Evolutionary conservation across 2,113 vertebrate genomes (phyloP).

Genomic region (Sardina pilchardus): DNA sequence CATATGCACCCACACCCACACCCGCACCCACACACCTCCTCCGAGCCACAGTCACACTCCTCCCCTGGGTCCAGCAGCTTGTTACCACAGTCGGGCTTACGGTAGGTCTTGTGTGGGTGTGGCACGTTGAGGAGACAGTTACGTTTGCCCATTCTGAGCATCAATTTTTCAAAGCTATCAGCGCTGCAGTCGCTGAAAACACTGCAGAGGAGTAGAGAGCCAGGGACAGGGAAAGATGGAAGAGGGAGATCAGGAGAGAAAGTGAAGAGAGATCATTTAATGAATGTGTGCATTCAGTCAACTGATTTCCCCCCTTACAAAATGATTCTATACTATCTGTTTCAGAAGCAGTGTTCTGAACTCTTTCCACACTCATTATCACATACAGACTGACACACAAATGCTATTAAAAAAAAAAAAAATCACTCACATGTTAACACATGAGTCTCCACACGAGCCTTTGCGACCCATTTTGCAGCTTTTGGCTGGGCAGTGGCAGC

Average conservation of each 20-base stretch:
- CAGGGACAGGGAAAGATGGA: background rate
- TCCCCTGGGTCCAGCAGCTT: constrained; percentile 88
- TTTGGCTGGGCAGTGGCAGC: constrained; percentile 74
- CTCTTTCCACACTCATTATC: too few species aligned
- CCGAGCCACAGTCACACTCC: constrained; percentile 93
- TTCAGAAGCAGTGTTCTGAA: too few species aligned
- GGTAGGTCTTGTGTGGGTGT: constrained; percentile 87
- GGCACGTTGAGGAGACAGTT: constrained; percentile 91
- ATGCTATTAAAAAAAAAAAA: too few species aligned
- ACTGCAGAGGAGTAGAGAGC: constrained; percentile 59
- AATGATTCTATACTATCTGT: too few species aligned
- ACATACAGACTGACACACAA: too few species aligned
- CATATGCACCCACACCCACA: background rate
- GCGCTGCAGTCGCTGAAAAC: constrained; percentile 95
- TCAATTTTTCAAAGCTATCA: constrained; percentile 95
- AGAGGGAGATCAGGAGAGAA: too few species aligned
- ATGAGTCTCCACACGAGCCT: constrained; percentile 73
- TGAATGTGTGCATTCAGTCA: too few species aligned
- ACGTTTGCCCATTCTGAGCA: constrained; percentile 81
- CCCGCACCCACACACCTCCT: constrained; percentile 69
- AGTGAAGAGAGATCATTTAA: too few species aligned
- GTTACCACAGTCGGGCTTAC: constrained; percentile 90
- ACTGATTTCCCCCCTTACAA: too few species aligned
- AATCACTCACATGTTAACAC: too few species aligned
- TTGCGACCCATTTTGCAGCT: constrained; percentile 93